Evolutionary conservation across 2,797 vertebrate genomes (phyloP).

Genomic region (Buphagus erythrorhynchus): DNA sequence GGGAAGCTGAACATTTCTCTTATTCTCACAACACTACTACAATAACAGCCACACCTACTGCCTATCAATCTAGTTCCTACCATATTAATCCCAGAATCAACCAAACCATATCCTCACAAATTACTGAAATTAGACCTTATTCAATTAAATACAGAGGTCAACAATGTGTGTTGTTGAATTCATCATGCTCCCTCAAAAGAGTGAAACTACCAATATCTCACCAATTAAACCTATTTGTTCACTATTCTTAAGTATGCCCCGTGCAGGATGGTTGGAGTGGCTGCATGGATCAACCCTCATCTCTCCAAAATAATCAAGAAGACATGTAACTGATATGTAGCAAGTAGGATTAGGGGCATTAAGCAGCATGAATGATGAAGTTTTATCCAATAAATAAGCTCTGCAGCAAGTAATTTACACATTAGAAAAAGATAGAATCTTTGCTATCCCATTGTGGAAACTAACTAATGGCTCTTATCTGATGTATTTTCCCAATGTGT

Average conservation of each 20-base stretch:
- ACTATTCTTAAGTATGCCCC: background rate
- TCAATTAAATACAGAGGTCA: background rate
- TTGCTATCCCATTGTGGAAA: background rate
- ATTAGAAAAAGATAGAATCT: background rate
- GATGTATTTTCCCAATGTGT: background rate
- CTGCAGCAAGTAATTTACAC: background rate
- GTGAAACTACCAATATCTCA: background rate
- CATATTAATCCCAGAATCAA: background rate
- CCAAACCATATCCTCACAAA: background rate
- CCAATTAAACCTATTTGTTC: background rate
- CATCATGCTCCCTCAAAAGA: background rate
- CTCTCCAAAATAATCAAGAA: background rate
- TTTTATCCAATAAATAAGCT: background rate
- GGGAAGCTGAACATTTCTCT: background rate
- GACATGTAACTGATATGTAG: background rate
- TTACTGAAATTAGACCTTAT: background rate
- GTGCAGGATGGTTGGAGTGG: background rate
- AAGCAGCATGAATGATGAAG: background rate
- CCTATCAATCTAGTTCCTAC: background rate
- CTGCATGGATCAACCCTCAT: background rate
- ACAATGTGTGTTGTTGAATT: background rate
- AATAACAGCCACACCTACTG: background rate
- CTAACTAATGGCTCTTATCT: background rate
- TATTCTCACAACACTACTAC: background rate
- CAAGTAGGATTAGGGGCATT: background rate